A percentile compares a stretch with the other conserved stretches of the same genome.
These are phyloP conservation scores for Ammospiza maritima DNA, from an alignment of 2,797 vertebrate genomes.

Conservation along the genomic window DNA sequence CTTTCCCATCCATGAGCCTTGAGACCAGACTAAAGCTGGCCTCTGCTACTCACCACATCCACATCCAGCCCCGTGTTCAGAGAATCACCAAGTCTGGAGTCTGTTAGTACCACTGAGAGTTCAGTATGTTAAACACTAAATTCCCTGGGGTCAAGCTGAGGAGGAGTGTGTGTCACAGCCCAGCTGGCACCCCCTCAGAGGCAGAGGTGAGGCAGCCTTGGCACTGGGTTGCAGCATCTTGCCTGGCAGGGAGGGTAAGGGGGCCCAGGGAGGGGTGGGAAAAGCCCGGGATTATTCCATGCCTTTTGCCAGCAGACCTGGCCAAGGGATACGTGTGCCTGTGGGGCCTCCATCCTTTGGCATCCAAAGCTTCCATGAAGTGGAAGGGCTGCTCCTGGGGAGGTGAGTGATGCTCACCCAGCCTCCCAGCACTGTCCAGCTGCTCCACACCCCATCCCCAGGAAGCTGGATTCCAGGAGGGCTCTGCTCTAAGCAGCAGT, in stretches of 20 bases:
- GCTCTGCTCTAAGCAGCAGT: background rate
- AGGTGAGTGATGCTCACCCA: background rate
- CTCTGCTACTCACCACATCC: background rate
- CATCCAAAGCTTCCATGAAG: background rate
- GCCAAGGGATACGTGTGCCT: fast-evolving
- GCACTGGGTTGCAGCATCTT: background rate
- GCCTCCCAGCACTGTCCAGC: background rate
- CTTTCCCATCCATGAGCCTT: background rate
- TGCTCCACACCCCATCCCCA: fast-evolving
- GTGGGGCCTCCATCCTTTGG: background rate
- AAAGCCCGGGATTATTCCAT: fast-evolving
- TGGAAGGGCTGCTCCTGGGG: fast-evolving
- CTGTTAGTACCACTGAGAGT: background rate
- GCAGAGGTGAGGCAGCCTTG: background rate
- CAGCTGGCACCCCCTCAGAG: background rate
- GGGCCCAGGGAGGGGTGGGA: background rate
- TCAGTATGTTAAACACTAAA: background rate
- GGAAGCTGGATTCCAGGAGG: fast-evolving
- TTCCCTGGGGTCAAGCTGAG: background rate
- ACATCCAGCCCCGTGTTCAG: background rate
- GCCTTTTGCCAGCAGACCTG: background rate
- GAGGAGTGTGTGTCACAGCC: background rate
- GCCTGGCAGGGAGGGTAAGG: background rate
- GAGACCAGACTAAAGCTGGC: background rate
- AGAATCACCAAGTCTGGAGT: background rate